Conservation (phyloP, 1,140 invertebrate genomes). For the Drosophila saltans region DNA sequence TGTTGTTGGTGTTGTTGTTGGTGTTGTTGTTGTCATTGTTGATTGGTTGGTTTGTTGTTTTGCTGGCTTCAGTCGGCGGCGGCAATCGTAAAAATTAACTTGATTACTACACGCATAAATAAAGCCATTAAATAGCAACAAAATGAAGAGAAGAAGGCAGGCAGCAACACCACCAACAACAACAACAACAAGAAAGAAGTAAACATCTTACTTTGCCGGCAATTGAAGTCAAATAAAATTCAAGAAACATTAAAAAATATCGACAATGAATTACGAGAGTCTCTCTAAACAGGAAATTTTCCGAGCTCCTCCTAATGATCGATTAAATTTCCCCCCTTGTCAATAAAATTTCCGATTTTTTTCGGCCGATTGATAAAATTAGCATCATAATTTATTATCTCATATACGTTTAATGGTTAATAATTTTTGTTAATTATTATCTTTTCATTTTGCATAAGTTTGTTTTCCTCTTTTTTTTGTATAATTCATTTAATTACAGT, state of each 20-base stretch:
- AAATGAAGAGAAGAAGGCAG: not conserved
- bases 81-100: conserved; percentile 79
- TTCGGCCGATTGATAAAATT: not conserved
- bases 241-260: conserved; percentile 20
- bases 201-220: conserved; percentile 61
- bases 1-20: conserved; percentile 27
- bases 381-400: conserved; percentile 24
- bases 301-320: not conserved
- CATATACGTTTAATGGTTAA: conserved; percentile 25
- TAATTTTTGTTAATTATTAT: conserved; percentile 45
- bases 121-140: conserved; percentile 72
- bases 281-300: conserved; percentile 9
- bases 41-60: conserved; percentile 30
- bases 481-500: conserved; percentile 64
- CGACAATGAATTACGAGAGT: too few relatives aligned
- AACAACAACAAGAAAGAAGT: not conserved
- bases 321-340: not conserved
- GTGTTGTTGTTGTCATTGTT: conserved; percentile 35
- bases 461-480: not conserved
- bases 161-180: too few relatives aligned
- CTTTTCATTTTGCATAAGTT: conserved; percentile 55
- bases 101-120: conserved; percentile 79
- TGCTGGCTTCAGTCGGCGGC: conserved; percentile 44
- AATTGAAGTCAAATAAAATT: conserved; percentile 78
- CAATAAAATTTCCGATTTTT: not conserved